These are phyloP conservation scores for Cydia fagiglandana DNA, from an alignment of 1,140 invertebrate species.

Conservation along the genomic window DNA sequence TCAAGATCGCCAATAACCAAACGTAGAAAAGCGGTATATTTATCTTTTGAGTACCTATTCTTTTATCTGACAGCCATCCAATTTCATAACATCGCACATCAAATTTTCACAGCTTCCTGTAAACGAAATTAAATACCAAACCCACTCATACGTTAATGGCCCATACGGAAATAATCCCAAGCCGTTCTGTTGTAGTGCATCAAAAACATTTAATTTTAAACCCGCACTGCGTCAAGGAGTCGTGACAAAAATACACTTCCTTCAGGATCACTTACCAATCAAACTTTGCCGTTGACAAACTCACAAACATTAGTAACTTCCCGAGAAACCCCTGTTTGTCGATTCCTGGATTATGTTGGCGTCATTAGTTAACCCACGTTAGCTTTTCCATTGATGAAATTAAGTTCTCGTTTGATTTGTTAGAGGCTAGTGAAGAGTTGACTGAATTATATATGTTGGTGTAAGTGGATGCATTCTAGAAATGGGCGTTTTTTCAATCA, in stretches of 20 bases:
- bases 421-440: constrained; percentile 13
- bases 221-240: constrained; percentile 51
- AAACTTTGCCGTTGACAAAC: constrained; percentile 28
- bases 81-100: constrained; percentile 11
- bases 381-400: constrained; percentile 1
- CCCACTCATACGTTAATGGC: constrained; percentile 25
- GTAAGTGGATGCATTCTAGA: constrained; percentile 10
- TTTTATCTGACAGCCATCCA: neutral
- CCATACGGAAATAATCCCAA: constrained; percentile 31
- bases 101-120: constrained; percentile 23
- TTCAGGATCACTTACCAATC: constrained; percentile 40
- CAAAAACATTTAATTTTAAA: constrained; percentile 66
- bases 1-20: neutral
- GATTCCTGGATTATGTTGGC: constrained; percentile 12
- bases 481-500: constrained; percentile 32
- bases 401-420: constrained; percentile 17
- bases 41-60: neutral
- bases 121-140: constrained; percentile 24
- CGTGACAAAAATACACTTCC: constrained; percentile 61
- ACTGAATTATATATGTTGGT: constrained; percentile 4
- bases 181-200: constrained; percentile 50
- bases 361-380: constrained; percentile 21
- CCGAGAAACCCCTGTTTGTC: neutral
- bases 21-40: neutral
- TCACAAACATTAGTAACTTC: neutral